Conservation (phyloP, 2,888 invertebrate species). For the Drepanosiphum platanoidis region DNA sequence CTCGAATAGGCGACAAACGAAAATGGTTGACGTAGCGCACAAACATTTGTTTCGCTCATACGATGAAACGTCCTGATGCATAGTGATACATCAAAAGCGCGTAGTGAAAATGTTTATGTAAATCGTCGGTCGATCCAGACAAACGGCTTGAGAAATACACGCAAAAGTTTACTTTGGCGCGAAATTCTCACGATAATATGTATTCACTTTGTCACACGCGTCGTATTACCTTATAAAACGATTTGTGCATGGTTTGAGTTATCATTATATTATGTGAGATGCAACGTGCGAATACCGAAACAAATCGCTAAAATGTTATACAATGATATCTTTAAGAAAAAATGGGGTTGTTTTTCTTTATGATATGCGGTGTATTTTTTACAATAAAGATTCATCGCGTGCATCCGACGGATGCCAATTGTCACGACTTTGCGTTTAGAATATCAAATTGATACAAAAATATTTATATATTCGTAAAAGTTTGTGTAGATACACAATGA, state of each 20-base stretch:
- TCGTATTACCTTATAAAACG: background rate
- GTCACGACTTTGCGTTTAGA: background rate
- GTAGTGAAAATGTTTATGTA: too few species aligned
- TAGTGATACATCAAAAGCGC: too few species aligned
- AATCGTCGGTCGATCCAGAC: background rate
- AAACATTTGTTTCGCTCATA: too few species aligned
- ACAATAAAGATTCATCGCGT: background rate
- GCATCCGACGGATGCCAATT: conserved; percentile 2
- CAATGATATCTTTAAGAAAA: background rate
- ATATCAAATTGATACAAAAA: background rate
- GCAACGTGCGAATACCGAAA: background rate
- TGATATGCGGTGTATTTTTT: background rate
- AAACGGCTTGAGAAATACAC: background rate
- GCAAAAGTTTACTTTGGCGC: background rate
- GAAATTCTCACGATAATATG: background rate
- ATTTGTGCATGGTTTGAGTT: background rate
- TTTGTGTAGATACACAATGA: background rate
- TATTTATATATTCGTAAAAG: background rate
- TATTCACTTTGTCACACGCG: background rate
- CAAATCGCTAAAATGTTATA: conserved; percentile 20
- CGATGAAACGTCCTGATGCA: too few species aligned
- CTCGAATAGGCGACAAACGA: too few species aligned
- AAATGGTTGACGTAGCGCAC: too few species aligned
- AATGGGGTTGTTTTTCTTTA: background rate
- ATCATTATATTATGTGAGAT: background rate